Conservation (phyloP, 2,888 invertebrate genomes). For the Cataglyphis livida region DNA sequence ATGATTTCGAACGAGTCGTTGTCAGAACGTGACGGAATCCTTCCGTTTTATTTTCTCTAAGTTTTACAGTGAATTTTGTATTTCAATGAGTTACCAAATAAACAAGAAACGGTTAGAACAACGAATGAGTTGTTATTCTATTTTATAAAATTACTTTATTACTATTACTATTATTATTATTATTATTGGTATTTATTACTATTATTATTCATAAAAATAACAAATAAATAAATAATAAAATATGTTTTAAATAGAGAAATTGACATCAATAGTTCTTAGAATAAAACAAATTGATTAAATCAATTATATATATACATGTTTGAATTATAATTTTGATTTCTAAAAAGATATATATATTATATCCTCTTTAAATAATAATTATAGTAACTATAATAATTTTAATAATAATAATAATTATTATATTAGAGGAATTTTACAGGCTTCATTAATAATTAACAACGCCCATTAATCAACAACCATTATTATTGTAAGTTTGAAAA, state of each 20-base stretch:
- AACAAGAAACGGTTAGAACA: conserved; percentile 82
- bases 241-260: not conserved
- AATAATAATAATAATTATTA: too few species aligned
- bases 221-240: not conserved
- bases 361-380: not conserved
- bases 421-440: not conserved
- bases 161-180: not conserved
- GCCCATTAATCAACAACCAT: not conserved
- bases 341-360: not conserved
- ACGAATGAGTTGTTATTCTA: conserved; percentile 43
- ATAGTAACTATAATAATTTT: too few species aligned
- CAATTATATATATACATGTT: not conserved
- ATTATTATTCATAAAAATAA: not conserved
- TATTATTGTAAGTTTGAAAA: not conserved
- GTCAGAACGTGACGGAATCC: conserved; percentile 57
- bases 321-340: not conserved
- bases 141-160: not conserved
- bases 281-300: not conserved
- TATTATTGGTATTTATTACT: not conserved
- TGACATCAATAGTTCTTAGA: not conserved
- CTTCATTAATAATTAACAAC: not conserved
- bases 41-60: conserved; percentile 68
- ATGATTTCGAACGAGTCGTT: conserved; percentile 77
- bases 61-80: conserved; percentile 71
- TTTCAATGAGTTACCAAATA: conserved; percentile 85